Evolutionary conservation across 2,888 invertebrate genomes (phyloP), one percentile per base, ranked within the genome.

Genomic region (Mechanitis mazaeus): DNA sequence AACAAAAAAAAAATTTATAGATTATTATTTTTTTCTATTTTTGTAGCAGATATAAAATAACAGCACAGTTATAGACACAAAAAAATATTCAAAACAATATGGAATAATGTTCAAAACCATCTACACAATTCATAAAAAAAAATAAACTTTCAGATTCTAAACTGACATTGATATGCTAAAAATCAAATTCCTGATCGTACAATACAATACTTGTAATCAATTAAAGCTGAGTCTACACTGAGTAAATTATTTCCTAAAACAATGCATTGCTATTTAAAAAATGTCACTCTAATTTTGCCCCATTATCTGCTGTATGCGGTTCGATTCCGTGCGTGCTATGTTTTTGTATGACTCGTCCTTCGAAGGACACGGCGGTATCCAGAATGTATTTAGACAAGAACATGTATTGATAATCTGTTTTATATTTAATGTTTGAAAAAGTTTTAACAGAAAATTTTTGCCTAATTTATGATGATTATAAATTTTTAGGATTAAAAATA

Each of bases 291-390:
- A 60, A 64, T 64, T 64, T 50, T 38, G 45, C 33, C 31, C 33
- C 54, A 64, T 66, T 66, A 66, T 35, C 45, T 60, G 45, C 33
- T 11, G 58, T 54, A 55, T 59, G 55, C 28, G 45, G 58, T 58
- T 64, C 63, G 60, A 64, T 60, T 55, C 63, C 60, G 6, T 55
- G 53, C 60, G 45, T 31, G 57, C 56, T 28, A 9, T 9, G 5
- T 31, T 54, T 57, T 55, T 50, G 54, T 42, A 5, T 12, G 5
- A 12, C 20, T 33, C 60, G 55, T 33, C 60, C 60, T 56, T 56
- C 60, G 50, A 12, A 60, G 60, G 56, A 60, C 42, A 50, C 50
- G 47, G 28, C 3, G 47, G 47, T 47, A 50, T 50, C 50, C 50
- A 50, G 50, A 50, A 31, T 31, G 50, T 50, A 50, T 31, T 50